Conservation (phyloP, 30 jellyfish, hydroid and myxozoan species). For the Chironex yamaguchii region DNA sequence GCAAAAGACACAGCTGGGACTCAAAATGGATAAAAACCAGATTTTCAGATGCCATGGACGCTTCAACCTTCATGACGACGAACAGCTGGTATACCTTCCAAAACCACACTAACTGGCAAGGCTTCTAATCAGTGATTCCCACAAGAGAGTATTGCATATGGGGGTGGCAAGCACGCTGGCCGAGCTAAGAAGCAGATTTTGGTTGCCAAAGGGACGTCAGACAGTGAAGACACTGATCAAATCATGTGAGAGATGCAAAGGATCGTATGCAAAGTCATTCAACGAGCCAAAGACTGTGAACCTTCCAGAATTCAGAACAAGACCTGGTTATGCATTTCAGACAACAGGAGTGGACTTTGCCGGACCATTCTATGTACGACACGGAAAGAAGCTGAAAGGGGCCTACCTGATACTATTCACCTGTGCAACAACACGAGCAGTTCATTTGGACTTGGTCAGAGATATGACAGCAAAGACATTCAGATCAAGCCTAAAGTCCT, state of each 20-base stretch:
- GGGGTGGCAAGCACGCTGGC: conserved; percentile 62
- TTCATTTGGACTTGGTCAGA: conserved; percentile 41
- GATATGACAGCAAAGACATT: conserved; percentile 28
- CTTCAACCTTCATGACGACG: conserved; percentile 43
- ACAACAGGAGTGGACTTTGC: conserved; percentile 53
- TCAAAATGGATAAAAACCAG: conserved; percentile 4
- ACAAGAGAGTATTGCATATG: conserved; percentile 55
- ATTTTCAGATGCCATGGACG: conserved; percentile 43
- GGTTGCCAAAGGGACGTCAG: conserved; percentile 34
- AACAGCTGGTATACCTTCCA: conserved; percentile 48
- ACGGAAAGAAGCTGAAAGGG: conserved; percentile 16
- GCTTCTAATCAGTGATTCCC: conserved; percentile 28
- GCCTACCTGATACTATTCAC: conserved; percentile 49
- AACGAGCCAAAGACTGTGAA: background rate
- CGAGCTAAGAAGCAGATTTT: conserved; percentile 25
- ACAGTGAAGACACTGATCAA: background rate
- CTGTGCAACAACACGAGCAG: conserved; percentile 68
- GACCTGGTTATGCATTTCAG: conserved; percentile 20
- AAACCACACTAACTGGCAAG: background rate
- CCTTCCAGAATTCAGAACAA: conserved; percentile 6
- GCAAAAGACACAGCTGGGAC: conserved; percentile 47
- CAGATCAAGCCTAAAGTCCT: conserved; percentile 30
- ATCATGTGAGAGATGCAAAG: background rate
- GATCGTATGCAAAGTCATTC: background rate
- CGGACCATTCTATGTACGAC: conserved; percentile 20